phyloP scores from a whole-genome alignment of 2,888 invertebrate genomes.

The Nezara viridula region DNA sequence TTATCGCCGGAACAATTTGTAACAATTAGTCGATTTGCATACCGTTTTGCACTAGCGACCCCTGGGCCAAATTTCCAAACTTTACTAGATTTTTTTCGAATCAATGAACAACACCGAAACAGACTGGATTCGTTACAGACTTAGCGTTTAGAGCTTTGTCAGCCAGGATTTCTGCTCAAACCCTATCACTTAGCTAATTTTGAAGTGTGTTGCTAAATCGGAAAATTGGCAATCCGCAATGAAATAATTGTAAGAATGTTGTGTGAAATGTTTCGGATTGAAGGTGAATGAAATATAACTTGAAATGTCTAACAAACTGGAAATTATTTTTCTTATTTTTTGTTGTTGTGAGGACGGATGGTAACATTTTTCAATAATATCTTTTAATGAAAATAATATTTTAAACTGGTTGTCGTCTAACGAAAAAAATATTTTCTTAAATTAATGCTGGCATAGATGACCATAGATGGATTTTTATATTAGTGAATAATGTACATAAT shows the following conservation, averaged over 20 bases:
- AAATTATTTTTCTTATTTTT: background rate
- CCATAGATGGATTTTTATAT: too few relatives aligned
- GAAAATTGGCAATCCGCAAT: background rate
- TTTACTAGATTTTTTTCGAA: background rate
- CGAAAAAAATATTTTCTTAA: too few relatives aligned
- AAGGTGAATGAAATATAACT: background rate
- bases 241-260: background rate
- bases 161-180: background rate
- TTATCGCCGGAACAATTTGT: too few relatives aligned
- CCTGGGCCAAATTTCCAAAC: background rate
- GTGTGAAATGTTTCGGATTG: background rate
- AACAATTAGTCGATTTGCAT: too few relatives aligned
- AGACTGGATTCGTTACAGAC: background rate
- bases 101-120: slow-evolving; percentile 24
- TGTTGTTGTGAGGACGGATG: background rate
- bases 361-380: too few relatives aligned
- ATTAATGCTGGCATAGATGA: too few relatives aligned
- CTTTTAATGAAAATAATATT: too few relatives aligned
- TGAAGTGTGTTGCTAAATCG: background rate
- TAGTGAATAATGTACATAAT: too few relatives aligned
- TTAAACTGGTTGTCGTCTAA: background rate
- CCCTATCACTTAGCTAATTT: background rate
- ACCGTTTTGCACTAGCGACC: background rate
- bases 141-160: background rate
- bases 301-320: background rate